phyloP scores from a whole-genome alignment of 2,797 vertebrate species.

The Schizopygopsis pylzovi region DNA sequence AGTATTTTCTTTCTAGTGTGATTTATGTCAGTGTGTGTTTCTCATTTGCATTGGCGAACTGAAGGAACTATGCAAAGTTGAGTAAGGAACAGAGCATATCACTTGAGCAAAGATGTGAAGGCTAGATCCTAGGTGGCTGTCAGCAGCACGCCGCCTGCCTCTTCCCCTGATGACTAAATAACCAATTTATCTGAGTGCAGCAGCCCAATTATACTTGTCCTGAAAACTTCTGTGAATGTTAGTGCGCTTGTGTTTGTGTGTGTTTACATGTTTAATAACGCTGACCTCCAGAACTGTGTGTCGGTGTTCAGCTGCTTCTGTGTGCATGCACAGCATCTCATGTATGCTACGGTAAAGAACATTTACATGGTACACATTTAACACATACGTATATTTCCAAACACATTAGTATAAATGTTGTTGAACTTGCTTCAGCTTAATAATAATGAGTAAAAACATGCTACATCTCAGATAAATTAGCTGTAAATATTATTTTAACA shows the following conservation, averaged over 20 bases:
- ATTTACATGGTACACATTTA: neutral
- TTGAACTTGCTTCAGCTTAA: neutral
- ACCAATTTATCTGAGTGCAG: slow-evolving; percentile 16
- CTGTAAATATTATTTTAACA: too few species aligned
- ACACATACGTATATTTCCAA: neutral
- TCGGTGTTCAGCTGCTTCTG: neutral
- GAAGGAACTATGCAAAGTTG: slow-evolving; percentile 2
- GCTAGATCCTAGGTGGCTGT: slow-evolving; percentile 12
- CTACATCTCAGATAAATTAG: too few species aligned
- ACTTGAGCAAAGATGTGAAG: slow-evolving; percentile 24
- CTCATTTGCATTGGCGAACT: slow-evolving; percentile 27
- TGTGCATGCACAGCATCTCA: neutral
- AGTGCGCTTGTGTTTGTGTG: slow-evolving; percentile 9
- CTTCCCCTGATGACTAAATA: slow-evolving; percentile 18
- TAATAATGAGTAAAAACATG: neutral
- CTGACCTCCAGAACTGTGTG: neutral
- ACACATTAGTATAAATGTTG: neutral
- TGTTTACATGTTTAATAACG: neutral
- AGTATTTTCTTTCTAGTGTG: slow-evolving; percentile 2
- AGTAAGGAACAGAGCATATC: neutral
- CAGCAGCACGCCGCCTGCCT: neutral
- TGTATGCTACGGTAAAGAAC: neutral
- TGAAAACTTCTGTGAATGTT: slow-evolving; percentile 11
- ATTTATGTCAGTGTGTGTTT: slow-evolving; percentile 3
- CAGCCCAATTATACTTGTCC: slow-evolving; percentile 32